phyloP scores from a whole-genome alignment of 2,797 vertebrate genomes.

The Lagorchestes hirsutus region DNA sequence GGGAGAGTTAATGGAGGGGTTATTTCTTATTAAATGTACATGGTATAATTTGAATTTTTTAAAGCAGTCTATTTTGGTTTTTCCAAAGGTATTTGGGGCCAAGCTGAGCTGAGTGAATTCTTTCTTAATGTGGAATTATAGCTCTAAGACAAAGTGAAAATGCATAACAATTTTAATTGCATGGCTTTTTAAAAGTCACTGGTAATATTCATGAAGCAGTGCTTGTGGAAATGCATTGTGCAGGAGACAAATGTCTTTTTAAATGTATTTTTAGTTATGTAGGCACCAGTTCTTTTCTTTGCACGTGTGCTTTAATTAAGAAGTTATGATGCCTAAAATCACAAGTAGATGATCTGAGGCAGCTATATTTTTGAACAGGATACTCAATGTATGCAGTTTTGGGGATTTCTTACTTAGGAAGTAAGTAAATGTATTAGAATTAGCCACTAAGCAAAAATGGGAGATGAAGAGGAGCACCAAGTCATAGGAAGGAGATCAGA shows the following conservation, averaged over 20 bases:
- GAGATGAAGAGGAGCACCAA: neutral
- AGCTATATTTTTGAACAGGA: neutral
- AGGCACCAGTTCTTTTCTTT: constrained; percentile 14
- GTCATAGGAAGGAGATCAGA: neutral
- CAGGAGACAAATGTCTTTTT: constrained; percentile 42
- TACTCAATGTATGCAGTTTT: constrained; percentile 12
- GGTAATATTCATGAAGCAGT: constrained; percentile 25
- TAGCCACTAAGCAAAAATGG: neutral
- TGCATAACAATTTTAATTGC: constrained; percentile 32
- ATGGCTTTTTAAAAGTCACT: constrained; percentile 18
- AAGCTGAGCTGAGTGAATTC: neutral
- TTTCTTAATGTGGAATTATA: constrained; percentile 13
- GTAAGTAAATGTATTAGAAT: neutral
- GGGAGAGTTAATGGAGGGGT: neutral
- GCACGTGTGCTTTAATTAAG: constrained; percentile 56
- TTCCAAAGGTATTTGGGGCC: constrained; percentile 20
- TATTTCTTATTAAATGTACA: constrained; percentile 53
- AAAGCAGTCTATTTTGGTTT: neutral
- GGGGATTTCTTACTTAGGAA: neutral
- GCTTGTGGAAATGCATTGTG: constrained; percentile 13
- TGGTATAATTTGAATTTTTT: constrained; percentile 27
- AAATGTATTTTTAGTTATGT: neutral
- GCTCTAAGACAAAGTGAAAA: constrained; percentile 49
- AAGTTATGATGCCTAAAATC: constrained; percentile 48
- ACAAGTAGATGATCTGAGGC: neutral